Evolutionary conservation across 2,888 invertebrate species (phyloP), one percentile per base, ranked within the genome.

Genomic region (Lysandra bellargus): DNA sequence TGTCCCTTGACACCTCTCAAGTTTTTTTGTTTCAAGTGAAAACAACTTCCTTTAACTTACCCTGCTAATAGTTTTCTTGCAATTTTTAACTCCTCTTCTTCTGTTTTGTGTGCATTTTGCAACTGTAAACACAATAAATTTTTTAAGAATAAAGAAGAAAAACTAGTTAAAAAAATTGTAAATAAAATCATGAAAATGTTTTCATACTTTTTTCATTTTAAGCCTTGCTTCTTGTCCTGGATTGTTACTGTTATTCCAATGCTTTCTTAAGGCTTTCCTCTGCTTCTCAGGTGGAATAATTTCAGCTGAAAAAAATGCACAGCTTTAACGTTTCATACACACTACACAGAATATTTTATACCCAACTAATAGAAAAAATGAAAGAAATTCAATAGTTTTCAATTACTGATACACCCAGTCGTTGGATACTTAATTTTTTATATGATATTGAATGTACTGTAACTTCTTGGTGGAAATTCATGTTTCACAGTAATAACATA

Each of bases 271-370:
- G 79, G 95, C 96, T 57, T 83, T 88, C 84, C 91, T 95, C 86
- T 96, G 96, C 82, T 96, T 95, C 81, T 96, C 96, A 1, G 96
- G 96, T 30, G 97, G 96, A 82, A 97, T 95, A 84, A 95, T 96
- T 12, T 94, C 94, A 80, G 97, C 97, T 96, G 87, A 79, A 95
- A 95, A 75, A 80, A 30, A 81, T 14, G 9, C 44, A 72, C n/a
- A n/a, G 17, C 33, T 60, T 74, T 69, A 30, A 57, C 44, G 17
- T 73, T 75, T 57, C 12, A 80, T 23, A 23, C 23, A 23, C 23
- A 23, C 23, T 40, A 9, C 12, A 53, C 14, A 44, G 44, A 44
- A 44, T 7, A 44, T 1, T 53, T 12, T 53, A 3, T 3, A 53
- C 53, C 14, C 53, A 53, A 53, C 53, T 53, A 53, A 53, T 53